Evolutionary conservation across 64 coral and sea anemone species (phyloP).

Genomic region (Montipora foliosa): DNA sequence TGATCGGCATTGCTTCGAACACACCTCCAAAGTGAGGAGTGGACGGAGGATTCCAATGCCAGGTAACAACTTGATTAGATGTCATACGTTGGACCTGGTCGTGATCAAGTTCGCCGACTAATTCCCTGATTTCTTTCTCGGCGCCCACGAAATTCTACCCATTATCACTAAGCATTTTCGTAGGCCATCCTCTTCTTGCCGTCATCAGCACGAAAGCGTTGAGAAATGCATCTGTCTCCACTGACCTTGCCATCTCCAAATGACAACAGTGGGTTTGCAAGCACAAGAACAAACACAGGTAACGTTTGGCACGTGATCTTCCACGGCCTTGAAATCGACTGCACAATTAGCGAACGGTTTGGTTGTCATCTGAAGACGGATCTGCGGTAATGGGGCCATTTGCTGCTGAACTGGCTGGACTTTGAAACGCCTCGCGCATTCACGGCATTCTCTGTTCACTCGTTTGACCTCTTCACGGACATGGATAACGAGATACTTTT

Average conservation of each 20-base stretch:
- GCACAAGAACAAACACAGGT: constrained; percentile 69
- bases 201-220: constrained; percentile 43
- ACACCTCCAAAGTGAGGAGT: constrained; percentile 18
- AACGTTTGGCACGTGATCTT: constrained; percentile 31
- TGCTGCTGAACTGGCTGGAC: constrained; percentile 35
- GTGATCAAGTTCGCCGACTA: not conserved
- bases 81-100: constrained; percentile 36
- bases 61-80: not conserved
- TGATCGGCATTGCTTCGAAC: constrained; percentile 25
- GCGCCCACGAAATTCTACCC: constrained; percentile 48
- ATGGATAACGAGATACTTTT: constrained; percentile 55
- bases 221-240: constrained; percentile 68
- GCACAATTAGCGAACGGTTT: constrained; percentile 61
- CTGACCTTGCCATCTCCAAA: constrained; percentile 64
- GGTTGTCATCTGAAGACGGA: not conserved
- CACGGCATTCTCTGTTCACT: constrained; percentile 9
- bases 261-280: constrained; percentile 64
- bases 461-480: not conserved
- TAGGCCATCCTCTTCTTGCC: constrained; percentile 19
- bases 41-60: constrained; percentile 33
- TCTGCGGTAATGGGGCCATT: constrained; percentile 28
- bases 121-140: not conserved
- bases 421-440: constrained; percentile 34
- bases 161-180: constrained; percentile 43
- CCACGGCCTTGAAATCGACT: not conserved